These are phyloP conservation scores for Alethe diademata DNA, from an alignment of 2,113 vertebrate genomes.

Conservation along the genomic window DNA sequence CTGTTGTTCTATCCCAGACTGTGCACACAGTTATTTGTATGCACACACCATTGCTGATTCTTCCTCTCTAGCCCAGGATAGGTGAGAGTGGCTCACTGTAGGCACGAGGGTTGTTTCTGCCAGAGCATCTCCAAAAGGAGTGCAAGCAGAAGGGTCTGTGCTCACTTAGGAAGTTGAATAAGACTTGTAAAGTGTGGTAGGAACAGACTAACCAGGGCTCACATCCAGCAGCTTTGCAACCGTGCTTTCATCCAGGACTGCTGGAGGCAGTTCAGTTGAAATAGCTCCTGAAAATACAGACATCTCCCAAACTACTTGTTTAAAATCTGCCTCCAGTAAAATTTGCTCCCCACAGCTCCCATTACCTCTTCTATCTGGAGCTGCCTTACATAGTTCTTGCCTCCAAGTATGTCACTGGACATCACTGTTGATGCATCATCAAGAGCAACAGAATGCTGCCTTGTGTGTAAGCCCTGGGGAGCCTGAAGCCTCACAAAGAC, in stretches of 20 bases:
- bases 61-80: background rate
- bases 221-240: background rate
- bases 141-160: background rate
- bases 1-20: background rate
- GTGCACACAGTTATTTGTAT: background rate
- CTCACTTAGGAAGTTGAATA: background rate
- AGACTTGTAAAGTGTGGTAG: background rate
- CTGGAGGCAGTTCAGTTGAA: conserved; percentile 52
- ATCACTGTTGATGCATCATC: background rate
- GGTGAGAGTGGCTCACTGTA: background rate
- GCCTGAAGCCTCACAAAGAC: background rate
- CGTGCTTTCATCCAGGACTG: conserved; percentile 35
- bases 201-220: background rate
- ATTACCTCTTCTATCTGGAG: background rate
- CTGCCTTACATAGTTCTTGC: background rate
- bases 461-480: background rate
- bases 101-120: background rate
- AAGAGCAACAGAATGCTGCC: background rate
- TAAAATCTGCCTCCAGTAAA: conserved; percentile 55
- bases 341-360: conserved; percentile 29
- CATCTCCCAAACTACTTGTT: conserved; percentile 51
- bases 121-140: background rate
- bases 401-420: background rate
- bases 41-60: background rate
- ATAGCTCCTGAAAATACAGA: conserved; percentile 51